Percentiles rank a stretch among this genome's conserved stretches.
phyloP scores from a whole-genome alignment of 2,797 vertebrate species.

The Phyllotis vaccarum region DNA sequence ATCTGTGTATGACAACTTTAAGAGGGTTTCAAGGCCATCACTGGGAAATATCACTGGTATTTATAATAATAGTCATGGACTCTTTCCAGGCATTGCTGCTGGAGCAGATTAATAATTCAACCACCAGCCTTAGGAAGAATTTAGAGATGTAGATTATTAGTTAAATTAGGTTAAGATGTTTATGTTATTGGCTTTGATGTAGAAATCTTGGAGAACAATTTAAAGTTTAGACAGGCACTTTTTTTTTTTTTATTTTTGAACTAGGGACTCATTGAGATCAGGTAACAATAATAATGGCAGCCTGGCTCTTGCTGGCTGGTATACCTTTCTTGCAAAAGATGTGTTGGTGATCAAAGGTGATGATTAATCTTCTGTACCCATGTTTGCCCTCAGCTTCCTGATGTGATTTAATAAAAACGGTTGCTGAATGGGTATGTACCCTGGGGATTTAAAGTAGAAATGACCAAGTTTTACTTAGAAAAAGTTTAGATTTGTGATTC shows the following conservation, averaged over 20 bases:
- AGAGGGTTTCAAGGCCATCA: not conserved
- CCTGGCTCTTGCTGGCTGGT: not conserved
- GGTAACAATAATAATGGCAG: not conserved
- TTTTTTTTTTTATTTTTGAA: not conserved
- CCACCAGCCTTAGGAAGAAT: not conserved
- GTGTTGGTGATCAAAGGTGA: not conserved
- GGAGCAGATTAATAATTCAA: not conserved
- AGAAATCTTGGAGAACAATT: not conserved
- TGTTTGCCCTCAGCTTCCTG: not conserved
- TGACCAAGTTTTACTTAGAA: not conserved
- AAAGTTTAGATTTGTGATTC: not conserved
- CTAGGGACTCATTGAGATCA: not conserved
- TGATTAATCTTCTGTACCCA: not conserved
- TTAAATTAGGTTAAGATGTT: not conserved
- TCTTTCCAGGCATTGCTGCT: not conserved
- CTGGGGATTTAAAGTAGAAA: not conserved
- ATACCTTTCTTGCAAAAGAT: not conserved
- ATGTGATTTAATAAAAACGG: not conserved
- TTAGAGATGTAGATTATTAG: not conserved
- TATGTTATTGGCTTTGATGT: not conserved
- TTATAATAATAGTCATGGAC: not conserved
- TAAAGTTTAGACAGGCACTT: not conserved
- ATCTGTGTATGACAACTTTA: not conserved
- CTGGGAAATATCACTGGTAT: not conserved
- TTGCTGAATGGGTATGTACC: not conserved